Evolutionary conservation across 2,888 invertebrate species (phyloP).

Genomic region (Polylopha cassiicola): DNA sequence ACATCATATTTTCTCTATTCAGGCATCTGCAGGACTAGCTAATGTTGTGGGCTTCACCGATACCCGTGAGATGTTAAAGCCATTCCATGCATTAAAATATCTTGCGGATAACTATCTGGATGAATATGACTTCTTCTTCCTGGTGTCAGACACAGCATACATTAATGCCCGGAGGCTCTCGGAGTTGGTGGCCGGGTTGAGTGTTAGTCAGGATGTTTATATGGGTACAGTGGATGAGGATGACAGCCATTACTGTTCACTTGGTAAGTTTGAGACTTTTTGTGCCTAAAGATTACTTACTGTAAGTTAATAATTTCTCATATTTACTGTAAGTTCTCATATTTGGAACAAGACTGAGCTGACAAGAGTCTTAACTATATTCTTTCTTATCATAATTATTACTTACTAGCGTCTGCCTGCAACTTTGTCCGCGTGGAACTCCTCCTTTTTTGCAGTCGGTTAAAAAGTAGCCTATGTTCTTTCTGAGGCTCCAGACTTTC

Average conservation of each 20-base stretch:
- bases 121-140: slow-evolving; percentile 94
- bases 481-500: no score
- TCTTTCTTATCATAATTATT: no score
- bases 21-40: slow-evolving; percentile 57
- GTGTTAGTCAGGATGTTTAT: slow-evolving; percentile 90
- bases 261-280: slow-evolving; percentile 67
- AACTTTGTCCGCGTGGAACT: no score
- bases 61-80: slow-evolving; percentile 82
- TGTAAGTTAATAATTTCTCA: no score
- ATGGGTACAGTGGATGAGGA: slow-evolving; percentile 82
- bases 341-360: no score
- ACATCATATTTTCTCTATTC: slow-evolving; percentile 23
- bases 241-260: slow-evolving; percentile 81
- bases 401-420: no score
- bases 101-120: slow-evolving; percentile 92
- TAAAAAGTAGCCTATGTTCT: no score
- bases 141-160: slow-evolving; percentile 90
- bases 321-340: no score
- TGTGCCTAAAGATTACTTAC: not conserved
- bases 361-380: no score
- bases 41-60: slow-evolving; percentile 94
- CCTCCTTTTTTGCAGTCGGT: no score
- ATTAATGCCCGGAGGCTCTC: slow-evolving; percentile 87
- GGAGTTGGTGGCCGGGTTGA: slow-evolving; percentile 84
- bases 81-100: slow-evolving; percentile 93